phyloP scores from a whole-genome alignment of 2,797 vertebrate genomes.

The Characodon lateralis region DNA sequence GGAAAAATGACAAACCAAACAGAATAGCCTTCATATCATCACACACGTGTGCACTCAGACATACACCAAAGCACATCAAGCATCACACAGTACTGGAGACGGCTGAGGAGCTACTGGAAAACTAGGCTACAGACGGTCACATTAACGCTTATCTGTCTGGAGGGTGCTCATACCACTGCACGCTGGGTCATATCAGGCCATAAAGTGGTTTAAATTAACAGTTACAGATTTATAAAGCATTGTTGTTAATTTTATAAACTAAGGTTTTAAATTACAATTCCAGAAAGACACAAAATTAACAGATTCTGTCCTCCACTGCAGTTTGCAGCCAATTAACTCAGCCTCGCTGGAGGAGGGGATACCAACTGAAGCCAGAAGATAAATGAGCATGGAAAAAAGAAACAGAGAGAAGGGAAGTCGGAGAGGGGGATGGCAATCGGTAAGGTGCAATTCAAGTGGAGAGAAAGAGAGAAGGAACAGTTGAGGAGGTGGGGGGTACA shows the following conservation, averaged over 20 bases:
- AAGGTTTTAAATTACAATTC: slow-evolving; percentile 16
- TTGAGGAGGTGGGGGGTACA: not conserved
- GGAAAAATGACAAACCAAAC: slow-evolving; percentile 37
- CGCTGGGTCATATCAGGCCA: slow-evolving; percentile 4
- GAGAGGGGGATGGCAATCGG: slow-evolving; percentile 20
- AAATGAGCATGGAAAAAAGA: slow-evolving; percentile 42
- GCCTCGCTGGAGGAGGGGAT: slow-evolving; percentile 37
- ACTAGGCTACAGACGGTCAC: slow-evolving; percentile 15
- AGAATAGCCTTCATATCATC: slow-evolving; percentile 36
- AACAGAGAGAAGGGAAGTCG: slow-evolving; percentile 20
- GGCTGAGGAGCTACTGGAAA: slow-evolving; percentile 19
- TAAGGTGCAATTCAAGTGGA: slow-evolving; percentile 19
- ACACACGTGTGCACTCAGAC: slow-evolving; percentile 31
- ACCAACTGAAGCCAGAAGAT: slow-evolving; percentile 45
- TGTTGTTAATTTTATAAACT: slow-evolving; percentile 7
- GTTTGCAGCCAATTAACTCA: slow-evolving; percentile 61
- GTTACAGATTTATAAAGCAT: slow-evolving; percentile 10
- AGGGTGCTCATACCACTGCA: slow-evolving; percentile 1
- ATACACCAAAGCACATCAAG: slow-evolving; percentile 43
- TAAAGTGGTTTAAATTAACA: slow-evolving; percentile 19
- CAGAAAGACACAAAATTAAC: slow-evolving; percentile 17
- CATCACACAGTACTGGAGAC: slow-evolving; percentile 15
- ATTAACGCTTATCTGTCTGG: slow-evolving; percentile 31
- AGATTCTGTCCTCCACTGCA: slow-evolving; percentile 28
- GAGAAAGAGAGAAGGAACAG: slow-evolving; percentile 2